Evolutionary conservation across 1,140 invertebrate genomes (phyloP), one percentile per base, ranked within the genome.

Genomic region (Stegodyphus mimosarum): DNA sequence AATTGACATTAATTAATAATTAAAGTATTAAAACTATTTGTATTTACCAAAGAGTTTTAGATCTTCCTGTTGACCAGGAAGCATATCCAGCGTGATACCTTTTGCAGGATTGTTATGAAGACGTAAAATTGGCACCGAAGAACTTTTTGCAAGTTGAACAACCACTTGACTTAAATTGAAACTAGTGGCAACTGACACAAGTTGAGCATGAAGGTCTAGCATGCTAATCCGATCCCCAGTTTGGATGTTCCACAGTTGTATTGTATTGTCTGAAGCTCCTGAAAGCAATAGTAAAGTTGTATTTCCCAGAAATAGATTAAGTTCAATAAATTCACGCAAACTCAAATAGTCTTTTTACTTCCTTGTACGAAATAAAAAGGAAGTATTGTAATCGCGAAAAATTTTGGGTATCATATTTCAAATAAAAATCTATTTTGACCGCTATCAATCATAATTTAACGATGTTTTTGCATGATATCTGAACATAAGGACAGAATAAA

Each of bases 241-340:
- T 5, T 63, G 80, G 11, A 76, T 76, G 50, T 88, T 85, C 95
- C 95, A 96, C 1, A 96, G 93, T 50, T 95, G 93, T 2, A 96
- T 93, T 5, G 94, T 94, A 86, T 94, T 94, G 89, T 96, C 95
- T 87, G 96, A 95, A 0, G 94, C 95, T 6, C 95, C 87, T 87
- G 6, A 63, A 63, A 63, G 55, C 33, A 33, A 33, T 33, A 3
- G 1, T 1, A 33, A 49, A 55, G 9, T n/a, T 6, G 13, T 69
- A 15, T 69, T 60, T 11, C 9, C 15, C 15, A 60, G 55, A 60
- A 60, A 60, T 60, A 7, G 15, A 7, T 60, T 60, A 10, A 60
- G 15, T 60, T 15, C 9, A 60, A 4, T 60, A 11, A 11, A 15
- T 60, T 11, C 1, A 11, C 4, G 2, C 9, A 60, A 60, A 60